Evolutionary conservation across 2,888 invertebrate genomes (phyloP).

Genomic region (Aspidiotus destructor): DNA sequence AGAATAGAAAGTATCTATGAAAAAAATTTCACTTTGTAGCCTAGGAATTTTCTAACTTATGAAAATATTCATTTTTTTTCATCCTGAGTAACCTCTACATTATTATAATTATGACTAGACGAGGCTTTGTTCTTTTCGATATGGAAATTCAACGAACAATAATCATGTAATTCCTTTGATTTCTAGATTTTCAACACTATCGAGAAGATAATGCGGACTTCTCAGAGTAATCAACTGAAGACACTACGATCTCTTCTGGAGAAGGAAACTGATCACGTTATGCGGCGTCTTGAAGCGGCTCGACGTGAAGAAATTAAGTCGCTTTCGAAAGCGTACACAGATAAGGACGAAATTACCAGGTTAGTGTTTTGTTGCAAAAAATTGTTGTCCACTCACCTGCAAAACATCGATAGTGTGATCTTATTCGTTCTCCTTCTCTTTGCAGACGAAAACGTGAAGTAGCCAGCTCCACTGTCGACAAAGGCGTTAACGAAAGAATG

Average conservation of each 20-base stretch:
- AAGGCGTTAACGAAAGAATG: conserved; percentile 80
- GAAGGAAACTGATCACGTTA: conserved; percentile 60
- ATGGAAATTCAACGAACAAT: too few species aligned
- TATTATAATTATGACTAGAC: too few species aligned
- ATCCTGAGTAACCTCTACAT: too few species aligned
- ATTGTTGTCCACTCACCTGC: too few species aligned
- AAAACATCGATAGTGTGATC: background rate
- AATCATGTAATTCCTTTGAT: background rate
- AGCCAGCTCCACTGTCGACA: conserved; percentile 67
- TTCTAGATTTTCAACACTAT: conserved; percentile 56
- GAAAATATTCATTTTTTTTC: too few species aligned
- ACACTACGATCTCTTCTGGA: conserved; percentile 57
- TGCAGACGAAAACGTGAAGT: conserved; percentile 68
- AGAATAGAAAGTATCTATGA: too few species aligned
- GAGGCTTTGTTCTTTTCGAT: too few species aligned
- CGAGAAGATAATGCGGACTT: conserved; percentile 68
- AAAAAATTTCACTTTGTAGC: too few species aligned
- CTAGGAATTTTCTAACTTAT: too few species aligned
- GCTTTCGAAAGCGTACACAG: conserved; percentile 74
- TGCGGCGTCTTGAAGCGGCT: conserved; percentile 70
- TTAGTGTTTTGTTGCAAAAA: conserved; percentile 24
- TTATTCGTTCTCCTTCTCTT: background rate
- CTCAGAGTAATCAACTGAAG: conserved; percentile 73
- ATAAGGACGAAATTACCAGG: conserved; percentile 74
- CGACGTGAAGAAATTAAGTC: conserved; percentile 81